phyloP scores from a whole-genome alignment of 64 coral and sea anemone species.

The Actinia tenebrosa region DNA sequence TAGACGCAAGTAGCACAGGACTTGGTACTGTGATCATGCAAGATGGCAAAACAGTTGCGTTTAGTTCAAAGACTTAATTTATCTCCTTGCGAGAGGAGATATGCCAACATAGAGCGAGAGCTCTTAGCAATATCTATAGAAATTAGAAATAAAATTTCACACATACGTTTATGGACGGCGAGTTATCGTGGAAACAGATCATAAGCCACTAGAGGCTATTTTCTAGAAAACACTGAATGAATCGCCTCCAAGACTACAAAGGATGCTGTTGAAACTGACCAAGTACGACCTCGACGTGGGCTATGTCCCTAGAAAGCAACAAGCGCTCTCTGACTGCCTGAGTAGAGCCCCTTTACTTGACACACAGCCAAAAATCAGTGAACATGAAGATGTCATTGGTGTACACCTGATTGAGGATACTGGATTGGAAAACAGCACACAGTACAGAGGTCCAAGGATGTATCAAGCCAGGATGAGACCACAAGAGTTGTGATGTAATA shows the following conservation, averaged over 20 bases:
- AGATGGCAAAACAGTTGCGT: slow-evolving; percentile 18
- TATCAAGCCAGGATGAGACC: too few species aligned
- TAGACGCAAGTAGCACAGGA: slow-evolving; percentile 32
- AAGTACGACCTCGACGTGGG: slow-evolving; percentile 19
- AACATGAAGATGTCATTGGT: too few species aligned
- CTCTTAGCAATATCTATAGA: not conserved
- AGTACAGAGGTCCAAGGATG: too few species aligned
- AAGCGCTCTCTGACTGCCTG: slow-evolving; percentile 15
- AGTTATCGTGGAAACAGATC: not conserved
- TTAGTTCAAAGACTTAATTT: slow-evolving; percentile 1
- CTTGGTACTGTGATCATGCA: slow-evolving; percentile 34
- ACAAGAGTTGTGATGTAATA: too few species aligned
- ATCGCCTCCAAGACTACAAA: too few species aligned
- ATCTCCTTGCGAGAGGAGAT: not conserved
- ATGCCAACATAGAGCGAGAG: not conserved
- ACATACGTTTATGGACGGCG: not conserved
- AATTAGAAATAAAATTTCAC: not conserved
- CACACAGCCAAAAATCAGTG: not conserved
- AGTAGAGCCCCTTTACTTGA: not conserved
- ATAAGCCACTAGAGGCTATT: too few species aligned
- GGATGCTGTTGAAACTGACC: not conserved
- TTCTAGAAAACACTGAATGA: too few species aligned
- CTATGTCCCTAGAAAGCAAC: slow-evolving; percentile 14
- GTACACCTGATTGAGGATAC: too few species aligned
- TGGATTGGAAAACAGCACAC: too few species aligned